A percentile compares a stretch with the other conserved stretches of the same genome.
phyloP scores from a whole-genome alignment of 2,113 vertebrate genomes.

The Xiphophorus maculatus region DNA sequence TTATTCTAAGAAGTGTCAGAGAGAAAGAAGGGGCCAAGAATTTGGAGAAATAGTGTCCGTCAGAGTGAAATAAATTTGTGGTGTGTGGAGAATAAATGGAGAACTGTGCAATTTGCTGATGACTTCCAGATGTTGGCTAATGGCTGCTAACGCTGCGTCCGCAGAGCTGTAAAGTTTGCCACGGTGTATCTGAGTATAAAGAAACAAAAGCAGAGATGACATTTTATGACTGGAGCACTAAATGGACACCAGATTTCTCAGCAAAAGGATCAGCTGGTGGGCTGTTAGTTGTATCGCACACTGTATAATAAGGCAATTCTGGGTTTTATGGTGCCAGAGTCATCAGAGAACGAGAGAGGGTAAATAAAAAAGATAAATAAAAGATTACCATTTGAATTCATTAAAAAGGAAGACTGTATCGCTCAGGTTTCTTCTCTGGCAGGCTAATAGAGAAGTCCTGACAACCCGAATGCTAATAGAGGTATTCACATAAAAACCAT shows the following conservation, averaged over 20 bases:
- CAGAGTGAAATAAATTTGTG: conserved; percentile 1
- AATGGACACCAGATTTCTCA: background rate
- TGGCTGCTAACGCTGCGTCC: background rate
- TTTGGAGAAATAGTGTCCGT: background rate
- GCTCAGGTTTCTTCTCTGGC: background rate
- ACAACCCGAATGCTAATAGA: background rate
- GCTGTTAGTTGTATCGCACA: background rate
- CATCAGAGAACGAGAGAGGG: background rate
- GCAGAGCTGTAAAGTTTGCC: conserved; percentile 1
- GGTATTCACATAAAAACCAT: background rate
- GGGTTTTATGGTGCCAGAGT: background rate
- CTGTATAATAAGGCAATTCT: background rate
- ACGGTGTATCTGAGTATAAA: background rate
- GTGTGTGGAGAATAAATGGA: background rate
- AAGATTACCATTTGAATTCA: background rate
- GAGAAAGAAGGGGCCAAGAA: background rate
- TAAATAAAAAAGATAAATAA: background rate
- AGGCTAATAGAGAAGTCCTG: background rate
- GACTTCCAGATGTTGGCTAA: conserved; percentile 8
- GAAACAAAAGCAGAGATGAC: background rate
- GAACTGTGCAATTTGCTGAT: conserved; percentile 1
- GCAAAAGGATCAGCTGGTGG: background rate
- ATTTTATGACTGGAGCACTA: background rate
- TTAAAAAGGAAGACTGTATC: background rate
- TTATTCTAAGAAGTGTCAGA: background rate